Percentiles rank a stretch among this genome's conserved stretches.
Conservation (phyloP, 1,140 invertebrate genomes). For the Pemphigus obesinymphae region DNA sequence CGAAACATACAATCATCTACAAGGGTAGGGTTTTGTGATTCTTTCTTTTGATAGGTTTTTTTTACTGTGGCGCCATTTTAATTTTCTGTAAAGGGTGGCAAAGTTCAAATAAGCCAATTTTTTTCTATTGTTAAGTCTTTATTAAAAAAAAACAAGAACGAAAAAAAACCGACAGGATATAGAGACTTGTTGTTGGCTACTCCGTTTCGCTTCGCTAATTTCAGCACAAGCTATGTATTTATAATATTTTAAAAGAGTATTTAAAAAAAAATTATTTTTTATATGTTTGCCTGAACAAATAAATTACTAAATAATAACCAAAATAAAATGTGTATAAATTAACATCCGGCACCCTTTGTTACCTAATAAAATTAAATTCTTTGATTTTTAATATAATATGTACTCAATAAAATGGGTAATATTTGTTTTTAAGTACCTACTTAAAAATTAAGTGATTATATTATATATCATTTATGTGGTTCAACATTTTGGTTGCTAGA, state of each 20-base stretch:
- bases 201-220: background rate
- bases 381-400: background rate
- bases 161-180: too few species aligned
- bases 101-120: background rate
- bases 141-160: background rate
- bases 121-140: background rate
- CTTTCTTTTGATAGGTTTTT: background rate
- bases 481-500: constrained; percentile 19
- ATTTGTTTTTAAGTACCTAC: too few species aligned
- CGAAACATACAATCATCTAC: background rate
- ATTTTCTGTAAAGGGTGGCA: background rate
- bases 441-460: too few species aligned
- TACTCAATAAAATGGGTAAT: background rate
- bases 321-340: background rate
- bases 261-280: background rate
- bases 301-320: too few species aligned
- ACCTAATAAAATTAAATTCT: background rate
- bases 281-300: too few species aligned
- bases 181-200: too few species aligned
- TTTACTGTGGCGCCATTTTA: background rate
- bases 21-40: background rate
- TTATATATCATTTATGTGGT: background rate
- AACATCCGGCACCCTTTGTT: background rate
- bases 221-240: background rate
- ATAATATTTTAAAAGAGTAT: background rate